Evolutionary conservation across 1,140 invertebrate genomes (phyloP), one percentile per base, ranked within the genome.

Genomic region (Anadara kagoshimensis): DNA sequence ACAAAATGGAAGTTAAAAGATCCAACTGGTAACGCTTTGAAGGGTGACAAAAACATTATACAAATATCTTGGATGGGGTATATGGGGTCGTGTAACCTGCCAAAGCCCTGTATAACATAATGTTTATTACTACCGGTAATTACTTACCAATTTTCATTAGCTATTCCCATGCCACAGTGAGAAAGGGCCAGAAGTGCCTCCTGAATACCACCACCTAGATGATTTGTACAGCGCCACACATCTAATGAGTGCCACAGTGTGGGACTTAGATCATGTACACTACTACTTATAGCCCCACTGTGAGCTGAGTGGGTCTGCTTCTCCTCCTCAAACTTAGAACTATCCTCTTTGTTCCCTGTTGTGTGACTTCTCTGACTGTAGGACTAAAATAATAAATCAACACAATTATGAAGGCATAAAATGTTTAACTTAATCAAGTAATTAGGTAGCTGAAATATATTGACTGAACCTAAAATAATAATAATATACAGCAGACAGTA

Each of bases 191-290:
- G 78, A 12, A 88, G 73, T 5, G 86, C 85, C 20, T 87, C 84
- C 11, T 69, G 67, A 11, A 86, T 59, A 1, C 83, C 85, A 7
- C 84, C 83, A 51, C 81, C 76, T 8, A 85, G 57, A 53, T 81
- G 78, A 58, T 85, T 84, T 0, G 82, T 85, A 75, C 86, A 89
- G 10, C 85, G 69, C 86, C 86, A 89, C 43, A 89, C 85, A 75
- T 89, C 87, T 43, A 89, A 78, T n/a, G 87, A 79, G 68, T 89
- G 88, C 88, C 88, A 89, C n/a, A 89, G 74, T 5, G 87, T 87
- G 18, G 88, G 87, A 56, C 84, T 86, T 0, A 89, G 80, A 62
- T 89, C 87, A 71, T 89, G 88, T 10, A 89, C 85, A 74, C 86
- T 88, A 58, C 81, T 83, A 71, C 88, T 88, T 20, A 89, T 82